A percentile compares a stretch with the other conserved stretches of the same genome.
Conservation (phyloP, 1,140 invertebrate genomes). For the Bilobella aurantiaca region DNA sequence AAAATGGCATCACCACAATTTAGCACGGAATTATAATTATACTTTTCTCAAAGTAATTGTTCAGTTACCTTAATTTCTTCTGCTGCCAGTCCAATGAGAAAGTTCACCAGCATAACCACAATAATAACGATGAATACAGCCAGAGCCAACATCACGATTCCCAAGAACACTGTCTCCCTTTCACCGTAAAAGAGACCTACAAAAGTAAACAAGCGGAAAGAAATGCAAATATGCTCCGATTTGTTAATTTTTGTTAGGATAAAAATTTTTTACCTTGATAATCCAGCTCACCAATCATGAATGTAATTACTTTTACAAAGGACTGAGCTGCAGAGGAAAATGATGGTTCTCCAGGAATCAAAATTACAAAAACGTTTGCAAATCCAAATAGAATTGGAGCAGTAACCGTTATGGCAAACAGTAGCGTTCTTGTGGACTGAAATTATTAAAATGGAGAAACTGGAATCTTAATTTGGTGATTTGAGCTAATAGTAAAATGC, state of each 20-base stretch:
- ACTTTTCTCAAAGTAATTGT: too few relatives aligned
- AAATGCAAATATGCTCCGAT: neutral
- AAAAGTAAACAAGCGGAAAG: neutral
- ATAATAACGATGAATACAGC: constrained; percentile 5
- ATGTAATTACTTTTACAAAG: constrained; percentile 1
- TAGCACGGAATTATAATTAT: neutral
- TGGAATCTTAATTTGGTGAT: too few relatives aligned
- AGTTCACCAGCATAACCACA: constrained; percentile 1
- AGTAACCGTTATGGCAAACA: neutral
- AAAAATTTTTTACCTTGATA: neutral
- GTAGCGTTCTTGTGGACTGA: neutral
- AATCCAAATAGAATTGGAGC: constrained; percentile 13
- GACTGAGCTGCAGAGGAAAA: constrained; percentile 2
- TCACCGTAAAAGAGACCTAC: constrained; percentile 5
- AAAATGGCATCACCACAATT: neutral
- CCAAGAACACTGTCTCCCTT: neutral
- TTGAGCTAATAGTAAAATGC: too few relatives aligned
- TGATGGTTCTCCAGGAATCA: constrained; percentile 6
- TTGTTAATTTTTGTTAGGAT: neutral
- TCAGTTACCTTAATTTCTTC: constrained; percentile 9
- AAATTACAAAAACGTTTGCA: constrained; percentile 4
- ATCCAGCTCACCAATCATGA: constrained; percentile 9
- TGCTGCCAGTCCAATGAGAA: constrained; percentile 6
- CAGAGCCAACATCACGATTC: constrained; percentile 2
- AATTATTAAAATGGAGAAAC: neutral